Evolutionary conservation across 1,140 invertebrate genomes (phyloP), one percentile per base, ranked within the genome.

Genomic region (Myzus persicae): DNA sequence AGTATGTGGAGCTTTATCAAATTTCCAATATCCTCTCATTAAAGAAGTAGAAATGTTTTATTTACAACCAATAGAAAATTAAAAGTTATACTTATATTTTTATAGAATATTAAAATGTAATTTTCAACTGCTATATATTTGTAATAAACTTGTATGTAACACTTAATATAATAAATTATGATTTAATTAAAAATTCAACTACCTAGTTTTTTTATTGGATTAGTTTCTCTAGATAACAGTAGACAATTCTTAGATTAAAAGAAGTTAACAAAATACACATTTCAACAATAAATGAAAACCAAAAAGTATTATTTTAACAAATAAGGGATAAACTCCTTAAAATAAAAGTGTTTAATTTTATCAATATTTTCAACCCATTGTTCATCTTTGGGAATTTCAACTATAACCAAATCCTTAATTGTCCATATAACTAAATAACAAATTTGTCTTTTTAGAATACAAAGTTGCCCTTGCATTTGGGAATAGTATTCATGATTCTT

Each of bases 1-100:
- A 8, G 38, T 40, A 20, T 81, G 76, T 81, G 76, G 76, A 18
- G 81, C 81, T 40, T 5, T 84, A 6, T 40, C 38, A 40, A 84
- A 84, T 84, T 84, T 40, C 26, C 81, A 84, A 26, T 84, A 84
- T 40, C 38, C 38, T 24, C 22, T 40, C 7, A 84, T 84, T 14
- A 40, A 84, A 38, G 38, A 84, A 14, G 81, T 84, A 26, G 38
- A 84, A 84, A 84, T 84, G 18, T 84, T 84, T 84, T 84, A 84
- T n/a, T 84, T 84, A 40, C 59, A 76, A 76, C 20, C 81, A 8
- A 84, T 20, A 6, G n/a, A 40, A 2, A 22, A 84, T 84, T 84
- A 84, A 84, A 40, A 67, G 51, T 54, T 54, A 22, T 54, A 76
- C 59, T 9, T n/a, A n/a, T 76, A n/a, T 76, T 8, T 8, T 76